Evolutionary conservation across 1,140 invertebrate species (phyloP).

Genomic region (Euwallacea fornicatus): DNA sequence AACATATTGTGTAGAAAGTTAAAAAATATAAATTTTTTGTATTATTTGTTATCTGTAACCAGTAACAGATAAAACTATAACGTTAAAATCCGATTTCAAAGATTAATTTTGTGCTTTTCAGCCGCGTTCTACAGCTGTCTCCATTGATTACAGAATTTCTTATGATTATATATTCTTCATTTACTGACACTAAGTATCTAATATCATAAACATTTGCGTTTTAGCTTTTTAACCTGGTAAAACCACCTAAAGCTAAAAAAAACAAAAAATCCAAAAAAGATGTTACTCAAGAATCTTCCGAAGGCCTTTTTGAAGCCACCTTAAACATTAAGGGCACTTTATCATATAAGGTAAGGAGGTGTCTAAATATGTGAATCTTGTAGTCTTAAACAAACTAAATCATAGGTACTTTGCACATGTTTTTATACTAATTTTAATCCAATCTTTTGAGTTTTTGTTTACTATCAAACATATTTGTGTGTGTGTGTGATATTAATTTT

Average conservation of each 20-base stretch:
- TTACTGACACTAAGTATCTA: conserved; percentile 22
- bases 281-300: conserved; percentile 41
- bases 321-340: conserved; percentile 52
- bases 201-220: conserved; percentile 40
- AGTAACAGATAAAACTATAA: too few species aligned
- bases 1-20: too few species aligned
- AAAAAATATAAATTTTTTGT: too few species aligned
- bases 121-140: too few species aligned
- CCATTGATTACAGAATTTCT: too few species aligned
- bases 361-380: conserved; percentile 2
- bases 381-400: background rate
- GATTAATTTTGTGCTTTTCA: too few species aligned
- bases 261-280: conserved; percentile 51
- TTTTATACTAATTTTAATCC: conserved; percentile 14
- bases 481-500: background rate
- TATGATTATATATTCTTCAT: too few species aligned
- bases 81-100: too few species aligned
- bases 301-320: conserved; percentile 54
- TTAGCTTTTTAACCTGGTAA: conserved; percentile 52
- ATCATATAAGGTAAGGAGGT: conserved; percentile 52
- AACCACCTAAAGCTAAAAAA: conserved; percentile 53
- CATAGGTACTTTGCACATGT: background rate
- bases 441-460: conserved; percentile 29
- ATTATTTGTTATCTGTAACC: too few species aligned
- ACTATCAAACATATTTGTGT: conserved; percentile 3